A percentile compares a stretch with the other conserved stretches of the same genome.
phyloP scores from a whole-genome alignment of 1,140 invertebrate genomes.

The Oscheius sp. region DNA sequence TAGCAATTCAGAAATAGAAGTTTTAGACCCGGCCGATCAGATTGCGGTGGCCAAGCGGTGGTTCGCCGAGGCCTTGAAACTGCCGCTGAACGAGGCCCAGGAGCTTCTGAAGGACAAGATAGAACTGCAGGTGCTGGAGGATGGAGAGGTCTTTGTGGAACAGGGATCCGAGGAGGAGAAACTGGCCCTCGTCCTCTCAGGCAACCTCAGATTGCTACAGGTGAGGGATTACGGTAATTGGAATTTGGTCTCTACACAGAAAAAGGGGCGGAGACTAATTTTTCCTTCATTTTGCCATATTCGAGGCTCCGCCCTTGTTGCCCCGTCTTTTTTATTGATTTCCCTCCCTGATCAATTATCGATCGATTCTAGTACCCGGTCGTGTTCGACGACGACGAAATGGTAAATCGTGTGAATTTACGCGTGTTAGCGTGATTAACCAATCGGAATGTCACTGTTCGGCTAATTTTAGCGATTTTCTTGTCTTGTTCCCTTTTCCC shows the following conservation, averaged over 20 bases:
- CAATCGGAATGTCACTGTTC: background rate
- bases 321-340: no score
- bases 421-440: no score
- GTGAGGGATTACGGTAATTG: conserved; percentile 17
- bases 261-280: background rate
- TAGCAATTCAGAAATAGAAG: no score
- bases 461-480: background rate
- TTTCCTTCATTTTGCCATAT: background rate
- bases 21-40: conserved; percentile 22
- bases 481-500: background rate
- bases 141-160: conserved; percentile 53
- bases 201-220: conserved; percentile 49
- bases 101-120: conserved; percentile 43
- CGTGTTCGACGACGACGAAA: no score
- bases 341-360: no score
- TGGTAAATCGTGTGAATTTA: no score
- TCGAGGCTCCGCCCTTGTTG: no score
- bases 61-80: conserved; percentile 54
- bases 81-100: conserved; percentile 37
- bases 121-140: conserved; percentile 46
- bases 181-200: conserved; percentile 48
- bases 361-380: no score
- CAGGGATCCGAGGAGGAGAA: conserved; percentile 52
- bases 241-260: background rate
- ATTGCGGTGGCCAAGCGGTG: conserved; percentile 45